Conservation (phyloP, 2,113 vertebrate species). For the Brachypodius melanocephalos region DNA sequence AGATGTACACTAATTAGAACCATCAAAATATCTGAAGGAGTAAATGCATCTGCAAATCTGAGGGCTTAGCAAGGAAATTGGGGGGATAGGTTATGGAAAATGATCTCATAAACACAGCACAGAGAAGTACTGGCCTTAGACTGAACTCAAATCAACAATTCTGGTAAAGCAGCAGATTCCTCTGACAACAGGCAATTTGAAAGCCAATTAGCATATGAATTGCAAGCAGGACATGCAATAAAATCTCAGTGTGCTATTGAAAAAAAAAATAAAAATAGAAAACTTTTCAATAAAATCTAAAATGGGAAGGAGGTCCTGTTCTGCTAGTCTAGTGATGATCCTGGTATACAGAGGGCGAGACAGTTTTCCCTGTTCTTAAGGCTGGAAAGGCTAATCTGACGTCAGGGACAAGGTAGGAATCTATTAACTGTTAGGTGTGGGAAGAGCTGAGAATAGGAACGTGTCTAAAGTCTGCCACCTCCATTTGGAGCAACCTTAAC, state of each 20-base stretch:
- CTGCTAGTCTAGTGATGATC: neutral
- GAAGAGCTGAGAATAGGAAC: neutral
- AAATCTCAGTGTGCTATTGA: neutral
- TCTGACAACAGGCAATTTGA: neutral
- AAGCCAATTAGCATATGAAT: neutral
- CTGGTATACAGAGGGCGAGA: neutral
- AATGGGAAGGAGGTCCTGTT: neutral
- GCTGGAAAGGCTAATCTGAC: neutral
- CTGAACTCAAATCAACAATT: neutral
- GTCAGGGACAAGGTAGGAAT: neutral
- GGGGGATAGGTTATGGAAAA: neutral
- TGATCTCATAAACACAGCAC: neutral
- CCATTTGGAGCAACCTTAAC: neutral
- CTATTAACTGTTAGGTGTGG: neutral
- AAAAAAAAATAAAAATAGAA: neutral
- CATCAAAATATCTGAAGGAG: conserved; percentile 48
- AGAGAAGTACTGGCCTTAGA: neutral
- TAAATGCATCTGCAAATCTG: conserved; percentile 40
- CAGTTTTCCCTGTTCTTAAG: neutral
- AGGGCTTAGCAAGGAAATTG: neutral
- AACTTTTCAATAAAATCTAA: neutral
- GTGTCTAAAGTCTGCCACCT: neutral
- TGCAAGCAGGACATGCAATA: neutral
- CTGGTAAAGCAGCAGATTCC: neutral
- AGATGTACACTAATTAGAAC: conserved; percentile 51